Conservation (phyloP, 2,113 vertebrate species). For the Scophthalmus maximus region DNA sequence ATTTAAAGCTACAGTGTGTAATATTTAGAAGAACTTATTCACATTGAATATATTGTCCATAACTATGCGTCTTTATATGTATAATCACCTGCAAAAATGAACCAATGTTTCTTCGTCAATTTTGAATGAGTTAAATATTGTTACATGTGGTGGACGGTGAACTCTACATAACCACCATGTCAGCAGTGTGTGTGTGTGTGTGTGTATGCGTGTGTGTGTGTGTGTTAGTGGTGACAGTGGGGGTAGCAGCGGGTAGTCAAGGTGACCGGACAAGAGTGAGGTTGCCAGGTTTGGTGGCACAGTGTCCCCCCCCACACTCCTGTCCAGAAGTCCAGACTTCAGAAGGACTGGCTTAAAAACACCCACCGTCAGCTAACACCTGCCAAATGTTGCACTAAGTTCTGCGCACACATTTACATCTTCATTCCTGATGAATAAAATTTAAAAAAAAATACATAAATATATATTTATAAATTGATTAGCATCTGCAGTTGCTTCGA, state of each 20-base stretch:
- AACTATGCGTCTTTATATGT: too few species aligned
- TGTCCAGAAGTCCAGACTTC: conserved; percentile 46
- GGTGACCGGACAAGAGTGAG: conserved; percentile 64
- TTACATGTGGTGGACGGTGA: too few species aligned
- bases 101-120: too few species aligned
- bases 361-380: background rate
- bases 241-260: conserved; percentile 65
- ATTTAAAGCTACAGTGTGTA: too few species aligned
- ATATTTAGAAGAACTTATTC: too few species aligned
- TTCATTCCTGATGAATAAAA: background rate
- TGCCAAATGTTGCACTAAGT: conserved; percentile 34
- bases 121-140: too few species aligned
- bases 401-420: background rate
- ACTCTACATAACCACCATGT: background rate
- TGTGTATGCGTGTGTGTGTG: background rate
- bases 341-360: conserved; percentile 52
- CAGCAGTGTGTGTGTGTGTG: conserved; percentile 26
- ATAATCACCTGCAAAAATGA: too few species aligned
- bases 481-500: too few species aligned
- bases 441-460: background rate
- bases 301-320: conserved; percentile 40
- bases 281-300: conserved; percentile 66
- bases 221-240: conserved; percentile 19
- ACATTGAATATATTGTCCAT: too few species aligned
- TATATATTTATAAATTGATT: too few species aligned